These are phyloP conservation scores for Mungos mungo DNA, from an alignment of 2,113 vertebrate genomes.

Conservation along the genomic window DNA sequence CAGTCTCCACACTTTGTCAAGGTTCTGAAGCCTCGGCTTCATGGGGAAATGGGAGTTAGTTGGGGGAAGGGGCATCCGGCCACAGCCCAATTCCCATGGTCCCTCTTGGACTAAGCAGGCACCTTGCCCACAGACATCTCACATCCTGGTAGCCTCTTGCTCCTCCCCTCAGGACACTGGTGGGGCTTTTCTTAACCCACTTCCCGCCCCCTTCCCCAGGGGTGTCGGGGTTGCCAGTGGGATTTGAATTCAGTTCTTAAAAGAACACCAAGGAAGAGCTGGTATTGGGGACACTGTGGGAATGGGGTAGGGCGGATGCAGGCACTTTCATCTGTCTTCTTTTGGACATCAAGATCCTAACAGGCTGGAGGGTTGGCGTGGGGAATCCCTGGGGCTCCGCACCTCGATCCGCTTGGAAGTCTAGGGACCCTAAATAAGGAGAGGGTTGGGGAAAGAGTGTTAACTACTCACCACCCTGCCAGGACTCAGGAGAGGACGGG, in stretches of 20 bases:
- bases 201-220: not conserved
- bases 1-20: not conserved
- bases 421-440: constrained; percentile 40
- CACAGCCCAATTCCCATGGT: not conserved
- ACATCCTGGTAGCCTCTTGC: not conserved
- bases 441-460: constrained; percentile 46
- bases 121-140: not conserved
- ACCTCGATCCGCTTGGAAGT: constrained; percentile 3
- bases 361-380: not conserved
- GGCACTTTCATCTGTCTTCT: constrained; percentile 18
- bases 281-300: not conserved
- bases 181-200: not conserved
- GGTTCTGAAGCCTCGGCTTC: constrained; percentile 10
- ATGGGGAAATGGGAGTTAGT: not conserved
- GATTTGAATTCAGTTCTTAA: constrained; percentile 22
- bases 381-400: not conserved
- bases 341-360: constrained; percentile 22
- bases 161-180: not conserved
- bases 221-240: not conserved
- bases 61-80: not conserved
- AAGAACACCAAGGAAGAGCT: not conserved
- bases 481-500: constrained; percentile 56
- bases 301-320: not conserved
- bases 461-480: constrained; percentile 77
- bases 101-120: not conserved